Evolutionary conservation across 2,113 vertebrate genomes (phyloP).

Genomic region (Gallinago undulata): DNA sequence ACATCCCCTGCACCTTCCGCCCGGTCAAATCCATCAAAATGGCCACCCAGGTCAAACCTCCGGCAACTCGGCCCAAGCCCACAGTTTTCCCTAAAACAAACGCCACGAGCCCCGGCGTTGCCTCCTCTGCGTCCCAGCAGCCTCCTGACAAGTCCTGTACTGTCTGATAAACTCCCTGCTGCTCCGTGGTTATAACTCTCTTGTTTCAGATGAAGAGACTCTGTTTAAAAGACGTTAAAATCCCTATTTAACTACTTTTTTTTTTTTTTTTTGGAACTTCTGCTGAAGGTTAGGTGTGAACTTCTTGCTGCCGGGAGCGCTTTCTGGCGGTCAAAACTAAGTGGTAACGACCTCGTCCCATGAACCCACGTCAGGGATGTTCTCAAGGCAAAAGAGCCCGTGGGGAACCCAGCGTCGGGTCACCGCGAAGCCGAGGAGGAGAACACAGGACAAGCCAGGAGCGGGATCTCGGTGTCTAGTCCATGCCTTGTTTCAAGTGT

Average conservation of each 20-base stretch:
- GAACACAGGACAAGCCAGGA: not conserved
- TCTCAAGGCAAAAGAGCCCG: not conserved
- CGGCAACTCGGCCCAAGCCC: conserved; percentile 92
- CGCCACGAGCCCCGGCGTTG: conserved; percentile 80
- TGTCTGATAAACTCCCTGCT: conserved; percentile 72
- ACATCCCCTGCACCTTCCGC: conserved; percentile 92
- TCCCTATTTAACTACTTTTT: conserved; percentile 57
- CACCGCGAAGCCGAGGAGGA: conserved; percentile 64
- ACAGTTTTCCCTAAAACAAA: conserved; percentile 89
- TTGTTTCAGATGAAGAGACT: conserved; percentile 25
- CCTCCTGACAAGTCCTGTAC: conserved; percentile 93
- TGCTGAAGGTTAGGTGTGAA: conserved; percentile 56
- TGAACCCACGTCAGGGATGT: not conserved
- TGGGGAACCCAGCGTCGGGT: not conserved
- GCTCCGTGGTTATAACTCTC: conserved; percentile 17
- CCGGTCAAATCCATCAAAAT: conserved; percentile 81
- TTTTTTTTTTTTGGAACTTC: conserved; percentile 18
- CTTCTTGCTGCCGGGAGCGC: conserved; percentile 48
- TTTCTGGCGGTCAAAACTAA: not conserved
- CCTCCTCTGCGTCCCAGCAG: conserved; percentile 85
- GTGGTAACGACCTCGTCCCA: conserved; percentile 6
- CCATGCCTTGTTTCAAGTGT: not conserved
- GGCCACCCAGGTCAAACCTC: conserved; percentile 83
- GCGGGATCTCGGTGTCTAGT: not conserved
- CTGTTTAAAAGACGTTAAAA: not conserved